Evolutionary conservation across 1,140 invertebrate genomes (phyloP), one percentile per base, ranked within the genome.

Genomic region (Himalopsyche phryganea): DNA sequence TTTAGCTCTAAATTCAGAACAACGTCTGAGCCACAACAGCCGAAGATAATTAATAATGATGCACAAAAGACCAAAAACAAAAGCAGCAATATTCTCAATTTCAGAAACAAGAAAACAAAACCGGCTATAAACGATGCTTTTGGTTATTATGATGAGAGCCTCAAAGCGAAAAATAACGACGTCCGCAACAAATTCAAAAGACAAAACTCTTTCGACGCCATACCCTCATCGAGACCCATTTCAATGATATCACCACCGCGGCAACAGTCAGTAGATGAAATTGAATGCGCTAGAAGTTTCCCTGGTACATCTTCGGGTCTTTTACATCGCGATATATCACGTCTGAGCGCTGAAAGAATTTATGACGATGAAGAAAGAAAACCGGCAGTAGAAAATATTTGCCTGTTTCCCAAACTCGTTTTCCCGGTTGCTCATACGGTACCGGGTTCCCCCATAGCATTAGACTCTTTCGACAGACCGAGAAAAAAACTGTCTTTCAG

Each of bases 401-500:
- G 73, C 71, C 66, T 71, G 19, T 65, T 72, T 66, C 66, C 74
- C 55, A 58, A 73, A 60, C 51, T 76, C 61, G 63, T 76, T 66
- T 66, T 81, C 66, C 70, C 74, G 50, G 61, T 77, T 66, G 59
- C 68, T 60, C 71, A 70, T 64, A 36, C 47, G 50, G 69, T 56
- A 65, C 71, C 65, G 1, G 49, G 60, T 33, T 48, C 44, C 51
- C 50, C 1, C 40, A 47, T 17, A 74, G 48, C 32, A 18, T 13
- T 49, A 1, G 57, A 82, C 55, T 71, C 69, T 23, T 75, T 76
- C 14, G 83, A 88, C 49, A 82, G 84, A 61, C 89, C 90, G 0
- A 77, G 89, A 17, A 93, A 92, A 71, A 93, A 93, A 67, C 74
- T 92, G 1, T 91, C 89, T 0, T 93, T 92, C 68, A 83, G 89